A percentile compares a stretch with the other conserved stretches of the same genome.
Evolutionary conservation across 2,113 vertebrate species (phyloP).

Genomic region (Hiodon alosoides): DNA sequence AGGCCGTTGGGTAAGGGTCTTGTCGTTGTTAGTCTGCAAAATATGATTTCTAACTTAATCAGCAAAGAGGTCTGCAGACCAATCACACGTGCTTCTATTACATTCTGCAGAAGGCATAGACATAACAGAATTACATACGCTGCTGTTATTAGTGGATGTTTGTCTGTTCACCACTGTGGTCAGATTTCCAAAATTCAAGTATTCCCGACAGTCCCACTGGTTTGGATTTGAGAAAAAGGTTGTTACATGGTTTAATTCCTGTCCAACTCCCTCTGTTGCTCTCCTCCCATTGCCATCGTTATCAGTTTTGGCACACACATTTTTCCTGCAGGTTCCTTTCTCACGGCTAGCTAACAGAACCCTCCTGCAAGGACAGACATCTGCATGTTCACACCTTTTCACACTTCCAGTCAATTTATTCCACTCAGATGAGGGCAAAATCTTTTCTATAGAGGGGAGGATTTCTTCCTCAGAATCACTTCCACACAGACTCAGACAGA

Average conservation of each 20-base stretch:
- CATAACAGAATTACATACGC: not conserved
- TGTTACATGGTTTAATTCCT: no score
- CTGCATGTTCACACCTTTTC: not conserved
- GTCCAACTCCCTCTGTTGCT: not conserved
- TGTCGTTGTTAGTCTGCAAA: no score
- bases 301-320: not conserved
- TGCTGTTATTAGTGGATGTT: not conserved
- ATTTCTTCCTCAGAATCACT: constrained; percentile 37
- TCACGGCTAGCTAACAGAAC: not conserved
- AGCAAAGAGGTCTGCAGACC: constrained; percentile 69
- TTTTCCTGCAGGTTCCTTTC: not conserved
- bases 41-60: constrained; percentile 4
- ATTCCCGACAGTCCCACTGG: not conserved
- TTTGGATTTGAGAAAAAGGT: not conserved
- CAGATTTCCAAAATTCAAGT: not conserved
- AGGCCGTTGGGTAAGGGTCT: not conserved
- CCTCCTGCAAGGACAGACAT: not conserved
- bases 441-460: constrained; percentile 43
- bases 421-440: not conserved
- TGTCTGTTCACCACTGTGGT: not conserved
- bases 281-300: not conserved
- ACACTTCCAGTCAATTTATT: not conserved
- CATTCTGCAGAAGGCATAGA: not conserved
- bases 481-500: constrained; percentile 17
- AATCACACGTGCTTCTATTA: constrained; percentile 28